A percentile compares a stretch with the other conserved stretches of the same genome.
phyloP scores from a whole-genome alignment of 1,140 invertebrate genomes.

The Danaus melanippus region DNA sequence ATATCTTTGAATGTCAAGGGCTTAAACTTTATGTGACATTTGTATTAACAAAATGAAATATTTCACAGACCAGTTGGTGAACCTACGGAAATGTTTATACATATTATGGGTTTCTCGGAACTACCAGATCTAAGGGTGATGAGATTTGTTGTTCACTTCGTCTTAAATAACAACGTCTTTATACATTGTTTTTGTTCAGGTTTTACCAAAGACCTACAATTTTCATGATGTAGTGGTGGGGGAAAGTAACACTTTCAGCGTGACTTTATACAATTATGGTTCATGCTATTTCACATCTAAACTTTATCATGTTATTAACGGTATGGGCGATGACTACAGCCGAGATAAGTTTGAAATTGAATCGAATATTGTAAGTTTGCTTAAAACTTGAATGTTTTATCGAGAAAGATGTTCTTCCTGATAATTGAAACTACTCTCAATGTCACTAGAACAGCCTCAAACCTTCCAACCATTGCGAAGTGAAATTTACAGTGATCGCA shows the following conservation, averaged over 20 bases:
- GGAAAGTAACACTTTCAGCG: conserved; percentile 28
- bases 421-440: too few relatives aligned
- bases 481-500: conserved; percentile 43
- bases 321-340: conserved; percentile 50
- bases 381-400: too few relatives aligned
- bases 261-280: conserved; percentile 54
- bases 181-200: conserved; percentile 28
- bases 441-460: conserved; percentile 49
- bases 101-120: conserved; percentile 57
- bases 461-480: conserved; percentile 45
- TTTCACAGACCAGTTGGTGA: conserved; percentile 50
- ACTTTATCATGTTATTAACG: conserved; percentile 42
- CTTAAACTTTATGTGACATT: too few relatives aligned
- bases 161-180: neutral
- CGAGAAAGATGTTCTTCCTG: too few relatives aligned
- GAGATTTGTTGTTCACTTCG: neutral
- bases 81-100: conserved; percentile 47
- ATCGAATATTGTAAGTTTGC: conserved; percentile 39
- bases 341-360: conserved; percentile 52
- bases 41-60: neutral
- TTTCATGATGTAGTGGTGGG: conserved; percentile 53
- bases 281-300: conserved; percentile 56
- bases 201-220: conserved; percentile 46
- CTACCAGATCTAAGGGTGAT: conserved; percentile 51
- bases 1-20: too few relatives aligned